These are phyloP conservation scores for Oscheius myriophilus DNA, from an alignment of 2,888 invertebrate species.

Conservation along the genomic window DNA sequence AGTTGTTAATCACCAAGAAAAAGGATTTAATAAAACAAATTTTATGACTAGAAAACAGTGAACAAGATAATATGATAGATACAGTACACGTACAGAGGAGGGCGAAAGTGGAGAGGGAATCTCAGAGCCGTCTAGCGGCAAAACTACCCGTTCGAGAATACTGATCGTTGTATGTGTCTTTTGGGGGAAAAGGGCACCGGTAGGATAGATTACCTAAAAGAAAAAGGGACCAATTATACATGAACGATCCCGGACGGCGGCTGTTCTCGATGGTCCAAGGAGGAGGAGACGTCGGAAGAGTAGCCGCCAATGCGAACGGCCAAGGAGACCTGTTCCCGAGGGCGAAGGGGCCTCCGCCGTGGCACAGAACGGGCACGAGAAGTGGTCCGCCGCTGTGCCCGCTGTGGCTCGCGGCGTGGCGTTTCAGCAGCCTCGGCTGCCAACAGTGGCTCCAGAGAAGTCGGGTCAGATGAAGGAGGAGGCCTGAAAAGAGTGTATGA, in stretches of 20 bases:
- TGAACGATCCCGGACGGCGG: neutral
- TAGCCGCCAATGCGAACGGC: conserved; percentile 51
- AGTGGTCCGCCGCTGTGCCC: neutral
- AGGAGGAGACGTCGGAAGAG: conserved; percentile 57
- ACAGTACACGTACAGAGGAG: neutral
- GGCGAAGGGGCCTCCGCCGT: conserved; percentile 45
- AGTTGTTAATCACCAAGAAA: neutral
- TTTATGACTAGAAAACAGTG: neutral
- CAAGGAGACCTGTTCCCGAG: conserved; percentile 41
- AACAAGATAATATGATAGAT: neutral
- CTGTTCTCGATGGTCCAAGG: conserved; percentile 27
- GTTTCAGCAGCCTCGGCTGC: neutral
- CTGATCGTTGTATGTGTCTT: conserved; percentile 21
- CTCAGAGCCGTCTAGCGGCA: neutral
- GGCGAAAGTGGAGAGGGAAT: neutral
- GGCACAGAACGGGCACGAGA: conserved; percentile 51
- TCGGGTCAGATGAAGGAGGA: conserved; percentile 1
- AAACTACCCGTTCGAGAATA: conserved; percentile 22
- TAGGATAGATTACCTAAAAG: neutral
- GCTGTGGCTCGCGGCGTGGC: neutral
- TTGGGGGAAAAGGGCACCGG: conserved; percentile 3
- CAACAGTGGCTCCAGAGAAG: conserved; percentile 8
- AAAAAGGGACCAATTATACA: neutral
- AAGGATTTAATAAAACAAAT: neutral
- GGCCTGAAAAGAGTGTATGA: too few species aligned